Evolutionary conservation across 2,888 invertebrate species (phyloP).

Genomic region (Stenoptilia bipunctidactyla): DNA sequence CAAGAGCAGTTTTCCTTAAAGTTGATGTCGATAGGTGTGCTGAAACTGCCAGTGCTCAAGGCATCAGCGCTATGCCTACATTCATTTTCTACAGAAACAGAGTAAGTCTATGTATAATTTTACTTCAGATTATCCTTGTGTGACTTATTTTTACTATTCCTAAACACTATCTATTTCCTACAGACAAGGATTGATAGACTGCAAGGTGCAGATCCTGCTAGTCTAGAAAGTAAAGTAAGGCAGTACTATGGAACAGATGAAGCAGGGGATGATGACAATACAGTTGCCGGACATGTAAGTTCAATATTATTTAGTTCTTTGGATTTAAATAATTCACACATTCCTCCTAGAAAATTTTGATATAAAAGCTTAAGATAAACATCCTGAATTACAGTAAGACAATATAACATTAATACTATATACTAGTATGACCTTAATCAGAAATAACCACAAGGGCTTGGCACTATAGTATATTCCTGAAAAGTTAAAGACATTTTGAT

Average conservation of each 20-base stretch:
- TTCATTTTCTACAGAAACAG: constrained; percentile 94
- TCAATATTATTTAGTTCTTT: no score
- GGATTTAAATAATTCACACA: no score
- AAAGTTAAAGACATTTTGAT: no score
- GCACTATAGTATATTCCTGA: no score
- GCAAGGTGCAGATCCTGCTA: constrained; percentile 87
- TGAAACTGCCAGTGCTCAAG: constrained; percentile 88
- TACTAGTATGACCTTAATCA: no score
- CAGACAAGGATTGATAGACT: constrained; percentile 86
- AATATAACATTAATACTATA: no score
- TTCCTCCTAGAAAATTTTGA: no score
- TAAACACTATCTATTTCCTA: constrained; percentile 21
- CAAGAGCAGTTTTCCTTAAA: constrained; percentile 91
- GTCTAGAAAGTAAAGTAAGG: constrained; percentile 89
- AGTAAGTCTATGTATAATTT: constrained; percentile 37
- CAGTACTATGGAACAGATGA: constrained; percentile 83
- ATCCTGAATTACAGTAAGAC: no score
- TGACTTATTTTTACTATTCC: no score
- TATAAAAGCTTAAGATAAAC: no score
- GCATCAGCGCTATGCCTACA: constrained; percentile 97
- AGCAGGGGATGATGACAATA: constrained; percentile 73
- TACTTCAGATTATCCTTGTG: constrained; percentile 6
- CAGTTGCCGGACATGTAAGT: constrained; percentile 87
- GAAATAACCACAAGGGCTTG: no score
- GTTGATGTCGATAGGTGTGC: constrained; percentile 95